A percentile compares a stretch with the other conserved stretches of the same genome.
phyloP scores from a whole-genome alignment of 2,888 invertebrate genomes.

The Blastobasis lacticolella region DNA sequence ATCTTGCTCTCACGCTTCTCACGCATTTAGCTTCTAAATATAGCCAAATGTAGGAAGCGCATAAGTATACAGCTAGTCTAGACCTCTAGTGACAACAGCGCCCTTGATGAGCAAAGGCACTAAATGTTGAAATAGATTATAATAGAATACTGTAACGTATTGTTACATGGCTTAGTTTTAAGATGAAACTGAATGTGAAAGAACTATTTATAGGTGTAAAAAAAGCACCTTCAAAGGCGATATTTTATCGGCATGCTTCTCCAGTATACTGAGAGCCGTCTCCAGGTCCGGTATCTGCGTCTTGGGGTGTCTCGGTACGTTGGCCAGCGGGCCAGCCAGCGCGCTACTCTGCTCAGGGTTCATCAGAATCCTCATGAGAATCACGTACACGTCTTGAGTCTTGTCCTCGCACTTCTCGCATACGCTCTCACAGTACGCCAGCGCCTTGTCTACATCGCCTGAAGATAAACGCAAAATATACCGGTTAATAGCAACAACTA shows the following conservation, averaged over 20 bases:
- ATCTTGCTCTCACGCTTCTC: too few relatives aligned
- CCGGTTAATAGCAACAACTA: too few relatives aligned
- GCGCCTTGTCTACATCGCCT: slow-evolving; percentile 87
- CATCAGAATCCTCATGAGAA: slow-evolving; percentile 71
- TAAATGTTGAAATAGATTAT: too few relatives aligned
- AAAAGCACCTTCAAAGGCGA: slow-evolving; percentile 82
- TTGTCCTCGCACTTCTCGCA: slow-evolving; percentile 58
- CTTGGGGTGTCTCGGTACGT: slow-evolving; percentile 69
- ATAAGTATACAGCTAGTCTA: too few relatives aligned
- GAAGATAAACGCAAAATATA: slow-evolving; percentile 1
- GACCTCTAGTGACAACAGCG: too few relatives aligned
- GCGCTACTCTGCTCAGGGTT: slow-evolving; percentile 44
- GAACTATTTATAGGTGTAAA: neutral
- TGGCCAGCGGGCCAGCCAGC: slow-evolving; percentile 59
- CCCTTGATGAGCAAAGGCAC: too few relatives aligned
- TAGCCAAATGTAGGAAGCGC: too few relatives aligned
- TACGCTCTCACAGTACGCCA: slow-evolving; percentile 86
- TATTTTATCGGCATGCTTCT: slow-evolving; percentile 88
- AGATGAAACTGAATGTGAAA: too few relatives aligned
- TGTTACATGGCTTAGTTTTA: too few relatives aligned
- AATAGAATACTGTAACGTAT: too few relatives aligned
- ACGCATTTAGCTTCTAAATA: too few relatives aligned
- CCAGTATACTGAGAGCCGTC: slow-evolving; percentile 85
- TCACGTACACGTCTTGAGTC: slow-evolving; percentile 74
- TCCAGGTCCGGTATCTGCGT: slow-evolving; percentile 83